Evolutionary conservation across 2,888 invertebrate species (phyloP).

Genomic region (Chaitophorus viminalis): DNA sequence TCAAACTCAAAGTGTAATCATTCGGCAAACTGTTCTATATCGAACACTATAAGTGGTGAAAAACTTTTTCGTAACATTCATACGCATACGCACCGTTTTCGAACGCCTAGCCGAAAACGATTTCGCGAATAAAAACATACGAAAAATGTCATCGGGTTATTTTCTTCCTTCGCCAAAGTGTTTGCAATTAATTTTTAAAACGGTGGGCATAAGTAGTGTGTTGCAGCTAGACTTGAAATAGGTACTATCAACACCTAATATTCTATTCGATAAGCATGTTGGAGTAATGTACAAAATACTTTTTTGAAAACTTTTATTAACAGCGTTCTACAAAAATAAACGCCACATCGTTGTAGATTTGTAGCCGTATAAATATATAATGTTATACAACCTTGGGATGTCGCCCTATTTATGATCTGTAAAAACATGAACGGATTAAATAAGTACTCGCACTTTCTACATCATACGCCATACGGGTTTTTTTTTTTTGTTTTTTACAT

Average conservation of each 20-base stretch:
- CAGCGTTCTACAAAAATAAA: slow-evolving; percentile 10
- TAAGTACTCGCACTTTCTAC: neutral
- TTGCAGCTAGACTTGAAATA: neutral
- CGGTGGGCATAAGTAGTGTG: neutral
- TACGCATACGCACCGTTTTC: neutral
- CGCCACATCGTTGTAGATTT: neutral
- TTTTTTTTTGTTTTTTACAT: neutral
- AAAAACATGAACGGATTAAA: neutral
- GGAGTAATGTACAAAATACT: neutral
- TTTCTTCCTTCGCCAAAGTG: neutral
- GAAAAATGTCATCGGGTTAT: neutral
- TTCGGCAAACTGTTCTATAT: neutral
- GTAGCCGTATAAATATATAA: too few relatives aligned
- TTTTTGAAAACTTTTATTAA: neutral
- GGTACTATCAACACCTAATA: slow-evolving; percentile 3
- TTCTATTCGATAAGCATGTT: slow-evolving; percentile 20
- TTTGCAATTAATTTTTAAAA: neutral
- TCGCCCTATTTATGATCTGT: too few relatives aligned
- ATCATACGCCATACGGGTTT: too few relatives aligned
- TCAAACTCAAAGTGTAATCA: neutral
- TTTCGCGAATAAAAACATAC: neutral
- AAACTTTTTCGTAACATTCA: neutral
- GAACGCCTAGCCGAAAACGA: neutral
- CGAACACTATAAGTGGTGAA: neutral
- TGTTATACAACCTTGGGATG: too few relatives aligned